These are phyloP conservation scores for Platysternon megacephalum DNA, from an alignment of 2,113 vertebrate genomes.

Conservation along the genomic window DNA sequence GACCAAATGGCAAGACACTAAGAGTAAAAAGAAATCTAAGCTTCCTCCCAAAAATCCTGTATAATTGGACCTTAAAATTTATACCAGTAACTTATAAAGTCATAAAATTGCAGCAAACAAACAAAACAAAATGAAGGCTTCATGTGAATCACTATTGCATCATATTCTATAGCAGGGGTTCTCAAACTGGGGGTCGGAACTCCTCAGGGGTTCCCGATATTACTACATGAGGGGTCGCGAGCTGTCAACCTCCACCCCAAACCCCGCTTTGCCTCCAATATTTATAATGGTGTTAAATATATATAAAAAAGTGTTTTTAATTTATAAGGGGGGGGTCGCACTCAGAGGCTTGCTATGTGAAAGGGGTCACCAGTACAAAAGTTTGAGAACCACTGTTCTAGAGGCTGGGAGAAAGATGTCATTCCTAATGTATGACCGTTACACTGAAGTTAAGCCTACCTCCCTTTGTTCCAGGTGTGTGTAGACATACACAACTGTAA, in stretches of 20 bases:
- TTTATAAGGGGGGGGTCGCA: too few relatives aligned
- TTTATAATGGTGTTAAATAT: too few relatives aligned
- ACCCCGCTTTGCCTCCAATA: too few relatives aligned
- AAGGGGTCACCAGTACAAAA: too few relatives aligned
- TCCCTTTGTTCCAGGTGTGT: neutral
- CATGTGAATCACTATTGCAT: slow-evolving; percentile 56
- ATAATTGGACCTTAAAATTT: slow-evolving; percentile 65
- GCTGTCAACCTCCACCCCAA: too few relatives aligned
- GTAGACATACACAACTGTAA: neutral
- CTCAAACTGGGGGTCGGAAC: too few relatives aligned
- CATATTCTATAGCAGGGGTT: neutral
- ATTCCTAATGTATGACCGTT: neutral
- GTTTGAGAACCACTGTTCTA: neutral
- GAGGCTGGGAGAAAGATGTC: neutral
- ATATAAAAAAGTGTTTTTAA: too few relatives aligned
- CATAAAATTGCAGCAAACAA: slow-evolving; percentile 70
- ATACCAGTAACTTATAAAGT: slow-evolving; percentile 59
- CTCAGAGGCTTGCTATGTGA: too few relatives aligned
- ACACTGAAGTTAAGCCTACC: neutral
- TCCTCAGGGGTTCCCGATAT: too few relatives aligned
- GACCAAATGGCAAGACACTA: slow-evolving; percentile 58
- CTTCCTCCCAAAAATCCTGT: slow-evolving; percentile 65
- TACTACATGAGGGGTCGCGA: too few relatives aligned
- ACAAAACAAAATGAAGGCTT: slow-evolving; percentile 11
- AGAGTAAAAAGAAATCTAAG: slow-evolving; percentile 62